Evolutionary conservation across 2,113 vertebrate species (phyloP).

Genomic region (Passer domesticus): DNA sequence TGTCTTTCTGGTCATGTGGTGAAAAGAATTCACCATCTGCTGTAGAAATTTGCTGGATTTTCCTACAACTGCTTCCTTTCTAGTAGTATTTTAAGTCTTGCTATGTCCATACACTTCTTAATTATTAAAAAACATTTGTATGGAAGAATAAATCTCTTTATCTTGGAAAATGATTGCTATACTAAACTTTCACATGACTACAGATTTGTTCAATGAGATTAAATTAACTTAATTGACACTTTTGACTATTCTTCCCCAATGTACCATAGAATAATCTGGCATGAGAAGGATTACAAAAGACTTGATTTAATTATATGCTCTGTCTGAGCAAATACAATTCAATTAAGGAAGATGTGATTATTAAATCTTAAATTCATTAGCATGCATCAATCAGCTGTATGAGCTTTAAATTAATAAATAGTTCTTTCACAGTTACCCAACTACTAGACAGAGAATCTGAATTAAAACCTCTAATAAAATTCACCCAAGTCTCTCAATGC

Average conservation of each 20-base stretch:
- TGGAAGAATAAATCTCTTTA: not conserved
- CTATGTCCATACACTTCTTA: not conserved
- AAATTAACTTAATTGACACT: not conserved
- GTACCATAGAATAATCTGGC: constrained; percentile 21
- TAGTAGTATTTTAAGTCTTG: not conserved
- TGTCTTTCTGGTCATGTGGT: not conserved
- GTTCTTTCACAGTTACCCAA: constrained; percentile 27
- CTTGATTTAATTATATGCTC: constrained; percentile 61
- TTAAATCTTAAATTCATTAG: constrained; percentile 43
- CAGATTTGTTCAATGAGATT: not conserved
- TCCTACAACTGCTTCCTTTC: not conserved
- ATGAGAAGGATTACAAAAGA: constrained; percentile 53
- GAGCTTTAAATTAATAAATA: constrained; percentile 57
- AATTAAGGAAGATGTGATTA: constrained; percentile 53
- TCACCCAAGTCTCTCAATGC: not conserved
- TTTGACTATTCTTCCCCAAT: not conserved
- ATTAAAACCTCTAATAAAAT: constrained; percentile 41
- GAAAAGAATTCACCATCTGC: not conserved
- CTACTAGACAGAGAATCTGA: constrained; percentile 1
- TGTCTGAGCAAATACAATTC: constrained; percentile 47
- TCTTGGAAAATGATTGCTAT: not conserved
- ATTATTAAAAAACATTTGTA: not conserved
- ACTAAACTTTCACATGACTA: not conserved
- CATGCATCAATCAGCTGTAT: constrained; percentile 19
- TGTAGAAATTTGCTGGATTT: not conserved